Percentiles rank a stretch among this genome's conserved stretches.
phyloP scores from a whole-genome alignment of 2,888 invertebrate species.

The Serrognathus titanus region DNA sequence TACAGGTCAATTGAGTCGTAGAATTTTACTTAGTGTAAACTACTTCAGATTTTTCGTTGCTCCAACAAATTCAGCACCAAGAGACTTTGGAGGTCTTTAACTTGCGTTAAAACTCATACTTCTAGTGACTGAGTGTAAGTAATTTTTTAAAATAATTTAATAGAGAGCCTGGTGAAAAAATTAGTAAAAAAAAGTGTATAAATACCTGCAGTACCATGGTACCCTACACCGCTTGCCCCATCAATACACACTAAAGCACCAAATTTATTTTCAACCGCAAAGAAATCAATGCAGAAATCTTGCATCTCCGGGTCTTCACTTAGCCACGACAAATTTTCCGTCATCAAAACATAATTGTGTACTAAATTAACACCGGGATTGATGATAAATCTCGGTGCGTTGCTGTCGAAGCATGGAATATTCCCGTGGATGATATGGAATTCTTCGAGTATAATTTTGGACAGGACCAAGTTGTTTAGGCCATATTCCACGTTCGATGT shows the following conservation, averaged over 20 bases:
- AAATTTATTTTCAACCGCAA: slow-evolving; percentile 1
- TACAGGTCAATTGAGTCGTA: no score
- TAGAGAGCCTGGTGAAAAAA: no score
- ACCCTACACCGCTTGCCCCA: background rate
- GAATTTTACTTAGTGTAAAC: no score
- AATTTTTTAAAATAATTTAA: no score
- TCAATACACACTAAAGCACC: slow-evolving; percentile 12
- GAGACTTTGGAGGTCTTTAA: no score
- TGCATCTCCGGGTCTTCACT: slow-evolving; percentile 2
- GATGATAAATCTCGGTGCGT: slow-evolving; percentile 10
- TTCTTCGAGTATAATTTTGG: background rate
- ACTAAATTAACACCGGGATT: slow-evolving; percentile 4
- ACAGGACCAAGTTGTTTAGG: slow-evolving; percentile 5
- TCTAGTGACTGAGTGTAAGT: no score
- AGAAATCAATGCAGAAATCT: slow-evolving; percentile 15
- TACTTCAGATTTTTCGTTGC: no score
- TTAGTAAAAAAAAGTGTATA: background rate
- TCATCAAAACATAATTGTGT: background rate
- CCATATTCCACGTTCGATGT: background rate
- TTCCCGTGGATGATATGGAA: slow-evolving; percentile 7
- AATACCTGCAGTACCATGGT: background rate
- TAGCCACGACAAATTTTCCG: slow-evolving; percentile 7
- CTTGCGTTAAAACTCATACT: no score
- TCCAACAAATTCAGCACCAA: no score
- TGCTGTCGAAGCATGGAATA: slow-evolving; percentile 11